Evolutionary conservation across 1,140 invertebrate species (phyloP), one percentile per base, ranked within the genome.

Genomic region (Platorchestia sp.): DNA sequence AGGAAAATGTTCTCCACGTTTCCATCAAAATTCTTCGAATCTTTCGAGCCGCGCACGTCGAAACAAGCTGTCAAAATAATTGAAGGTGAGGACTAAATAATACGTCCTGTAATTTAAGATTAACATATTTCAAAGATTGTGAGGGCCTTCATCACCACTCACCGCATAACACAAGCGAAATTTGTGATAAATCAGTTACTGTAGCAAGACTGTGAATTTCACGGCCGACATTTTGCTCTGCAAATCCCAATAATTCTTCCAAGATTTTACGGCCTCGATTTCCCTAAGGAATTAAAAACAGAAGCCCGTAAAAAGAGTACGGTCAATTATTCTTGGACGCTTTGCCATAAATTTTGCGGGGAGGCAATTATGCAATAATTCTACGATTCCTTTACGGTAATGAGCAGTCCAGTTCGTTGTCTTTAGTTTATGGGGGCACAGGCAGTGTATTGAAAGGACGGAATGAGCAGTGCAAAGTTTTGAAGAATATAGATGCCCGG

Each of bases 351-450:
- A 93, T 93, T 47, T 93, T 10, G 91, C 40, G 16, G 40, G 36
- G 22, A 45, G 91, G 91, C 45, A 93, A 93, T 93, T 93, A 93
- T 93, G 91, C 91, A 93, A 44, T 93, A 93, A 93, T 47, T 93
- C 91, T 47, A 93, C 91, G 91, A 93, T 93, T 44, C 91, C 44
- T 93, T 93, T 93, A 93, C 47, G 91, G 91, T 45, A 93, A 93
- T 93, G 91, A 93, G 45, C 45, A 90, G 91, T 45, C 36, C 44
- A 44, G 91, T n/a, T 93, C 41, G 44, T 93, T 45, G 91, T 45
- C 44, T n/a, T 40, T 93, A 93, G 91, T 93, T 93, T 93, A 93
- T 93, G 43, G 91, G 45, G 45, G 87, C 87, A 27, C 87, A 44
- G 87, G 41, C 59, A 19, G 59, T 75, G 59, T 75, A 75, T 75